Evolutionary conservation across 1,140 invertebrate genomes (phyloP).

Genomic region (Diabrotica undecimpunctata): DNA sequence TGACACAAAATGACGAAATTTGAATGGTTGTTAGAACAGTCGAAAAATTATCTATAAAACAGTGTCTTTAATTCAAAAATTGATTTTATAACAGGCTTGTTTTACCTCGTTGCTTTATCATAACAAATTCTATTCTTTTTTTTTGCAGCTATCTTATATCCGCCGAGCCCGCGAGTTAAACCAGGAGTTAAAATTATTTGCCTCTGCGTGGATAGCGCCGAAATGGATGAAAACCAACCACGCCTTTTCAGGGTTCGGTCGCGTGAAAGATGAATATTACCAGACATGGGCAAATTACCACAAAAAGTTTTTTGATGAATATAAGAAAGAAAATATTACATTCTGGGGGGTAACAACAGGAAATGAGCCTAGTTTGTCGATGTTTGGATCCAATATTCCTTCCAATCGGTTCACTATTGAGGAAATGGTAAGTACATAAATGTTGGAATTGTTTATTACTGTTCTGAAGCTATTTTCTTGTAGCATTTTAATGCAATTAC

Average conservation of each 20-base stretch:
- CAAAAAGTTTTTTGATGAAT: slow-evolving; percentile 45
- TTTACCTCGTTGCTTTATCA: not conserved
- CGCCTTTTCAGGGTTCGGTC: slow-evolving; percentile 54
- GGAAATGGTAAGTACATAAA: slow-evolving; percentile 26
- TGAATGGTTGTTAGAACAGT: too few relatives aligned
- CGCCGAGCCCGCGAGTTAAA: not conserved
- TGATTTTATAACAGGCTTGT: too few relatives aligned
- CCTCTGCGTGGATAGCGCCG: slow-evolving; percentile 81
- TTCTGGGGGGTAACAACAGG: slow-evolving; percentile 47
- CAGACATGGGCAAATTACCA: slow-evolving; percentile 61
- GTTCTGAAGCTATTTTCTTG: too few relatives aligned
- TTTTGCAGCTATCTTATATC: not conserved
- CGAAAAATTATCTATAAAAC: not conserved
- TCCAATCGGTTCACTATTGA: slow-evolving; percentile 22
- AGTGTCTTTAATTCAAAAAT: not conserved
- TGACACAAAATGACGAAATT: too few relatives aligned
- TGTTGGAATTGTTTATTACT: not conserved
- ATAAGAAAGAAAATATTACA: slow-evolving; percentile 36
- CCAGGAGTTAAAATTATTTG: slow-evolving; percentile 43
- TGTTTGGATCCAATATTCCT: slow-evolving; percentile 54
- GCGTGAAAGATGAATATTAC: slow-evolving; percentile 52
- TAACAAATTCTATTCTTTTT: not conserved
- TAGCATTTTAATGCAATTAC: too few relatives aligned
- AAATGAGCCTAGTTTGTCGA: slow-evolving; percentile 38
- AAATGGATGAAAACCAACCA: slow-evolving; percentile 91